Conservation (phyloP, 1,140 invertebrate genomes). For the Druon quercuslanigerum region DNA sequence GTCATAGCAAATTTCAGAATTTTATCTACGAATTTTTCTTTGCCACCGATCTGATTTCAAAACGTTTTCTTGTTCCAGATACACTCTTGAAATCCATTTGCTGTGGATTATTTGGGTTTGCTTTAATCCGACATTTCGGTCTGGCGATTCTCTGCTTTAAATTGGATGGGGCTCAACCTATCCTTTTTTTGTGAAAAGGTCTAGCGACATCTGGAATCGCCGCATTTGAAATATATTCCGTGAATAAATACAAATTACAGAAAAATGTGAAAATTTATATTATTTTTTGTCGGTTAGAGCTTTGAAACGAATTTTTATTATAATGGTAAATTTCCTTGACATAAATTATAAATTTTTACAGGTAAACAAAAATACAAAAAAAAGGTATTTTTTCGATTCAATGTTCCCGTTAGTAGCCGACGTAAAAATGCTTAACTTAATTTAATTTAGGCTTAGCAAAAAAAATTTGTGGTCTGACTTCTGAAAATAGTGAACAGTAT, state of each 20-base stretch:
- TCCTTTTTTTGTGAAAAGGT: background rate
- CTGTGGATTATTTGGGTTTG: constrained; percentile 16
- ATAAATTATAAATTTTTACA: too few relatives aligned
- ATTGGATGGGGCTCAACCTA: background rate
- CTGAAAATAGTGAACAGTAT: too few relatives aligned
- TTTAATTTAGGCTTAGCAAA: too few relatives aligned
- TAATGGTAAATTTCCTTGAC: too few relatives aligned
- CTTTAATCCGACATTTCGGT: constrained; percentile 25
- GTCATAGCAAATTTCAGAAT: background rate
- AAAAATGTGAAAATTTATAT: background rate
- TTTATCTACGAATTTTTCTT: background rate
- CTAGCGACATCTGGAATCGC: constrained; percentile 22
- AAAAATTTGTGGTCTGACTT: too few relatives aligned
- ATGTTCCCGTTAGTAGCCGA: too few relatives aligned
- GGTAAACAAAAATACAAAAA: too few relatives aligned
- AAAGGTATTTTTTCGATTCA: too few relatives aligned
- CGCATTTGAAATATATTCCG: background rate
- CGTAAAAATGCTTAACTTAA: too few relatives aligned
- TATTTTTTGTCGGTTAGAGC: too few relatives aligned
- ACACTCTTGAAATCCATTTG: constrained; percentile 11
- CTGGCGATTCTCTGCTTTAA: constrained; percentile 23
- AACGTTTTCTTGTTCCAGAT: background rate
- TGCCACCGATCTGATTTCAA: background rate
- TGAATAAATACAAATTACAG: background rate
- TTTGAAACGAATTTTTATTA: too few relatives aligned